Evolutionary conservation across 2,888 invertebrate species (phyloP), one percentile per base, ranked within the genome.

Genomic region (Nemapogon koenigi): DNA sequence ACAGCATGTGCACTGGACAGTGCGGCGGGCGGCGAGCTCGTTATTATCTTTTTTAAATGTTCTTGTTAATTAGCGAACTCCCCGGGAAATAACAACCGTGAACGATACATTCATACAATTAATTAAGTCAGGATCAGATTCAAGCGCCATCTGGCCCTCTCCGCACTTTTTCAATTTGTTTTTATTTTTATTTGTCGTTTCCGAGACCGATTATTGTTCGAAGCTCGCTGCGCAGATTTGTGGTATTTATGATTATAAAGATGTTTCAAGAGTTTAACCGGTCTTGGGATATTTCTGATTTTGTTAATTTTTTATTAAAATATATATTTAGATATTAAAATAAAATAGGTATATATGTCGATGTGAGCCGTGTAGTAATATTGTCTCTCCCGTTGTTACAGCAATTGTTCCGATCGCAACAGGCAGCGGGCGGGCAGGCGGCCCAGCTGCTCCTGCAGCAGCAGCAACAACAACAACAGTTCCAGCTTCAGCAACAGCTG

Each of bases 361-460:
- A n/a, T n/a, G n/a, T n/a, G n/a, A n/a, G n/a, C n/a, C n/a, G n/a
- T n/a, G n/a, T n/a, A n/a, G n/a, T n/a, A n/a, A n/a, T n/a, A n/a
- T n/a, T n/a, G n/a, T n/a, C n/a, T n/a, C n/a, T n/a, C n/a, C n/a
- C n/a, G 46, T 73, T 68, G 62, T 86, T 86, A 16, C 82, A 93
- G 93, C 91, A 92, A 88, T 75, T 94, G 56, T 92, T 93, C 78
- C 88, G 93, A 63, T 91, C 91, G 67, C 93, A 93, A 68, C 90
- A 88, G 58, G 86, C 88, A 57, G 81, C 84, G 71, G 73, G 84
- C 62, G 69, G 78, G 45, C 70, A 84, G 57, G 79, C 88, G 70
- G 71, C 86, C 69, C 88, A 80, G 76, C 86, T 71, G 69, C 87
- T 85, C 67, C 87, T 66, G 69, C 85, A 91, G 53, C 85, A 88